Evolutionary conservation across 2,888 invertebrate genomes (phyloP), one percentile per base, ranked within the genome.

Genomic region (Sepioteuthis lessoniana): DNA sequence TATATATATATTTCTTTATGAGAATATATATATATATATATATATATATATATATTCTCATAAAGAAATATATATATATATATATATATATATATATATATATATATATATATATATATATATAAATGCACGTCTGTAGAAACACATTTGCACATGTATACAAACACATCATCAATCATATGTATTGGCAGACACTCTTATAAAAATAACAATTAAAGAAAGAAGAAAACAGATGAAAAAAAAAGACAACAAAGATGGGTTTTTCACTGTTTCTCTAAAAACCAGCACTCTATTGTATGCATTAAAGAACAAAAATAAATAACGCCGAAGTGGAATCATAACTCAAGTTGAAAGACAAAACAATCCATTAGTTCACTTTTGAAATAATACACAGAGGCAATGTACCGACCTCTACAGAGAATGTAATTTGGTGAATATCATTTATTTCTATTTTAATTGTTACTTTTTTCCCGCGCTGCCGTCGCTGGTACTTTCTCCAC

Each of bases 371-470:
- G 55, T 76, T n/a, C 31, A 76, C 31, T 76, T 76, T 13, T 76
- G 76, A 76, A 76, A 76, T 55, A 21, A 55, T 55, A 55, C 55
- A 55, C 55, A 55, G 55, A 55, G 55, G 55, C 55, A 55, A 55
- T 55, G n/a, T 31, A 76, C n/a, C 31, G 13, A 76, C n/a, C 8
- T 13, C n/a, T 76, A 76, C 76, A 76, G 31, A 76, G 76, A 76
- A 76, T 76, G 76, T n/a, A 76, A 76, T 76, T 76, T 76, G n/a
- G 76, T 76, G 76, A 76, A 76, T 76, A 76, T 76, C 31, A 76
- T 76, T 76, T 76, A n/a, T 76, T n/a, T 76, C n/a, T 76, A 76
- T 76, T n/a, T 76, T n/a, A 76, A 76, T 76, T 76, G 76, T 76
- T n/a, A 13, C 76, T 31, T 76, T 76, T 76, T n/a, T n/a, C 76